These are phyloP conservation scores for Anarrhichthys ocellatus DNA, from an alignment of 2,113 vertebrate species.

Conservation along the genomic window DNA sequence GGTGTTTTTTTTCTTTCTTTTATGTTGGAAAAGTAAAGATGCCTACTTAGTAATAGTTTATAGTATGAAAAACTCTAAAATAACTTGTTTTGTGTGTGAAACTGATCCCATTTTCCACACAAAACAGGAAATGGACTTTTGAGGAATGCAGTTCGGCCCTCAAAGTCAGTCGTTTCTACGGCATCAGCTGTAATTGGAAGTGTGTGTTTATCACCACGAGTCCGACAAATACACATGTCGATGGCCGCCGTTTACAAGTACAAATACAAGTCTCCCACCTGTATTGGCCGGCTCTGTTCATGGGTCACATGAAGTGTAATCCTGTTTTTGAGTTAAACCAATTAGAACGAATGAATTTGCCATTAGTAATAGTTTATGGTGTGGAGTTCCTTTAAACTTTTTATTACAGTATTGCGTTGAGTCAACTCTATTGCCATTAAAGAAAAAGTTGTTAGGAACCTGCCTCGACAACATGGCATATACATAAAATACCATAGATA, in stretches of 20 bases:
- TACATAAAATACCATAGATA: not conserved
- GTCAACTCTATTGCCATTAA: not conserved
- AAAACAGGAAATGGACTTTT: slow-evolving; percentile 25
- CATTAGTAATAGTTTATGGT: not conserved
- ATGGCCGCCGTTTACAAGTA: not conserved
- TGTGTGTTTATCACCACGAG: not conserved
- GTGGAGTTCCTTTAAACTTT: not conserved
- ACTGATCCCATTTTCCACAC: slow-evolving; percentile 27
- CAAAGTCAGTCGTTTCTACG: slow-evolving; percentile 4
- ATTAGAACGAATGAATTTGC: not conserved
- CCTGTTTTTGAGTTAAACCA: not conserved
- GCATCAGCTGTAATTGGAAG: slow-evolving; percentile 4
- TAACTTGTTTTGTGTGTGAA: slow-evolving; percentile 5
- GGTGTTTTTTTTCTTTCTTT: not conserved
- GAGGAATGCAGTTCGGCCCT: not conserved
- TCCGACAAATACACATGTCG: slow-evolving; percentile 2
- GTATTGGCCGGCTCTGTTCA: not conserved
- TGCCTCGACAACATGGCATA: not conserved
- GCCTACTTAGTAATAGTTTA: not conserved
- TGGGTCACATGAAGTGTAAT: not conserved
- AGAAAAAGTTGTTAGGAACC: not conserved
- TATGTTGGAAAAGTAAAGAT: slow-evolving; percentile 7
- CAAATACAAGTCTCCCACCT: not conserved
- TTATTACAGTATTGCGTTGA: not conserved
- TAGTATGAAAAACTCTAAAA: slow-evolving; percentile 3